A percentile compares a stretch with the other conserved stretches of the same genome.
Conservation (phyloP, 2,888 invertebrate genomes). For the Choreutis nemorana region DNA sequence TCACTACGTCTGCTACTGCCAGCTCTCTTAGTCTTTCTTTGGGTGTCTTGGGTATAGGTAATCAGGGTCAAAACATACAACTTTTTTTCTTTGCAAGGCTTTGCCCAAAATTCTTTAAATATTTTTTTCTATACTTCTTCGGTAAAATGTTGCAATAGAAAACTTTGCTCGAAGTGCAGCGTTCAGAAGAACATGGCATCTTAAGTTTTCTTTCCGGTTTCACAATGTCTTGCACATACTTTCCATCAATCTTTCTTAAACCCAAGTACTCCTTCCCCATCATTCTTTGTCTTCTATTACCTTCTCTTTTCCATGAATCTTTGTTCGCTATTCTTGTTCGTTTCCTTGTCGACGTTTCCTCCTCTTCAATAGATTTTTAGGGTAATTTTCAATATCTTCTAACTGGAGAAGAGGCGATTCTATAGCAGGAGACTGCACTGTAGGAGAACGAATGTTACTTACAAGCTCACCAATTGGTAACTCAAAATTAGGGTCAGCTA, state of each 20-base stretch:
- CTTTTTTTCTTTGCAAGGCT: conserved; percentile 8
- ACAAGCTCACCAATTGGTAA: conserved; percentile 6
- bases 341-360: conserved; percentile 4
- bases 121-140: conserved; percentile 8
- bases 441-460: no score
- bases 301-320: no score
- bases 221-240: conserved; percentile 8
- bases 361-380: conserved; percentile 6
- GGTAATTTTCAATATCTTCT: conserved; percentile 5
- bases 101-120: conserved; percentile 10
- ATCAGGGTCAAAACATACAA: conserved; percentile 8
- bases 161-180: no score
- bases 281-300: conserved; percentile 6
- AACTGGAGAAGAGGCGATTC: conserved; percentile 3
- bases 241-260: no score
- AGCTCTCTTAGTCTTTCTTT: conserved; percentile 7
- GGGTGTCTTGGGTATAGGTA: conserved; percentile 6
- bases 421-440: no score
- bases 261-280: conserved; percentile 5
- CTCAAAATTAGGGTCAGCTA: conserved; percentile 6
- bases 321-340: conserved; percentile 5
- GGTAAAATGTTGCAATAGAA: no score
- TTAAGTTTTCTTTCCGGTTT: conserved; percentile 8
- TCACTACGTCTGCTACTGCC: no score
- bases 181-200: conserved; percentile 8